Evolutionary conservation across 2,888 invertebrate genomes (phyloP).

Genomic region (Agonopterix subpropinquella): DNA sequence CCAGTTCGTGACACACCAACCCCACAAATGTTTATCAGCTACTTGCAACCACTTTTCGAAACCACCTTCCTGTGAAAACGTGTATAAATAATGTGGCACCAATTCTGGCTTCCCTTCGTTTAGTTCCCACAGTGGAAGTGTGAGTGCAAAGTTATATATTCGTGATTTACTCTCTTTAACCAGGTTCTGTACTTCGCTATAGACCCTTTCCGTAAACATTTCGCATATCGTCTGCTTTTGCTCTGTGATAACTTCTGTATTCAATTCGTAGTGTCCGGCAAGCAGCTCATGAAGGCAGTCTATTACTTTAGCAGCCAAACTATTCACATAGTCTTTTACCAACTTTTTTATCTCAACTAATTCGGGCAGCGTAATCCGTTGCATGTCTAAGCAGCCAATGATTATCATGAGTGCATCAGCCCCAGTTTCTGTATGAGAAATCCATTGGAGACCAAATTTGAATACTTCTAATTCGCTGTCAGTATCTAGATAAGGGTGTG

Average conservation of each 20-base stretch:
- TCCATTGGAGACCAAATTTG: conserved; percentile 57
- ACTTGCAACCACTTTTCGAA: conserved; percentile 53
- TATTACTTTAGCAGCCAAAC: conserved; percentile 42
- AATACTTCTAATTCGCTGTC: conserved; percentile 48
- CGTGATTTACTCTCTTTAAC: conserved; percentile 35
- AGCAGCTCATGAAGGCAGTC: conserved; percentile 36
- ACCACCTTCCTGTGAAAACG: conserved; percentile 31
- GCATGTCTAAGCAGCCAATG: conserved; percentile 50
- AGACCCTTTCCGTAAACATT: conserved; percentile 46
- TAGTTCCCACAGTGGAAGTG: conserved; percentile 40
- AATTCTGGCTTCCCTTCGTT: conserved; percentile 30
- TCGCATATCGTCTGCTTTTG: conserved; percentile 29
- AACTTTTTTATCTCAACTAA: conserved; percentile 33
- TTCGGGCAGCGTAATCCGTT: conserved; percentile 29
- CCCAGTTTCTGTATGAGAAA: conserved; percentile 31
- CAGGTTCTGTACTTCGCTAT: conserved; percentile 37
- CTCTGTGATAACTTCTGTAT: conserved; percentile 18
- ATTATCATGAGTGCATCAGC: conserved; percentile 48
- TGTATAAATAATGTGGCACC: conserved; percentile 40
- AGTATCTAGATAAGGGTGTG: conserved; percentile 49
- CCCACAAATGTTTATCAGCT: conserved; percentile 55
- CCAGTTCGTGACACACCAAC: conserved; percentile 57
- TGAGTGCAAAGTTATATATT: conserved; percentile 29
- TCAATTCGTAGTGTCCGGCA: conserved; percentile 20
- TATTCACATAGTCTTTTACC: conserved; percentile 30